Base-by-base conservation (phyloP, 2,797 vertebrate genomes). In the Tympanoctomys barrerae region DNA sequence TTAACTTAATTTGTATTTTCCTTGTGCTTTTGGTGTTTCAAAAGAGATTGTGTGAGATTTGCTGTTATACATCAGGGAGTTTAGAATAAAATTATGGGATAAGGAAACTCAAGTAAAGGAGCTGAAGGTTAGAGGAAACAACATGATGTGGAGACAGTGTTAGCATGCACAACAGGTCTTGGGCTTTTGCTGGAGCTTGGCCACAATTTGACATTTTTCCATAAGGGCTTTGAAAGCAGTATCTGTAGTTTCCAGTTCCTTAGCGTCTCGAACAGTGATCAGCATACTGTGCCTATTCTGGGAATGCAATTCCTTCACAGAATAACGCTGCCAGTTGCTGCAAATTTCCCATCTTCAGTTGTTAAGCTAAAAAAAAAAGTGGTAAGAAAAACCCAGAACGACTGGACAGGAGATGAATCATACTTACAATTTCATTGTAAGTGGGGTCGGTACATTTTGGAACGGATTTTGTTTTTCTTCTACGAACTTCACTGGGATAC, bases 391-490 rank as follows among this genome's bases (percentile, higher is more conserved):
- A 96, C 46, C 95, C 52, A 77, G 94, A 97, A 94, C 28, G 0
- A 42, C 22, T 28, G 80, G 57, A 91, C 64, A 64, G 89, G 88
- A 61, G 79, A 82, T 31, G 84, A 96, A 33, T 0, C 1, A 71
- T 87, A 98, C 97, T 98, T 98, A 99, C 99, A 98, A 99, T 99
- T 97, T 99, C 99, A 92, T 99, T 99, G 98, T 99, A 99, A 64
- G 98, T 99, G 89, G 99, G 99, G 98, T 99, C 98, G 94, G 98
- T 98, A 86, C 98, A 99, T 97, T 99, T 99, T 92, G 98, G 98
- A 97, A 99, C 99, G 87, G 98, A 98, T 97, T 99, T 99, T n/a
- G 99, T 99, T 98, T 99, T 99, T 96, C 96, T 99, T 97, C 97
- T 99, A 75, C 96, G 98, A 96, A 92, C 94, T 96, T 98, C 98